These are phyloP conservation scores for Amblyraja radiata DNA, from an alignment of 2,797 vertebrate species.

Conservation along the genomic window DNA sequence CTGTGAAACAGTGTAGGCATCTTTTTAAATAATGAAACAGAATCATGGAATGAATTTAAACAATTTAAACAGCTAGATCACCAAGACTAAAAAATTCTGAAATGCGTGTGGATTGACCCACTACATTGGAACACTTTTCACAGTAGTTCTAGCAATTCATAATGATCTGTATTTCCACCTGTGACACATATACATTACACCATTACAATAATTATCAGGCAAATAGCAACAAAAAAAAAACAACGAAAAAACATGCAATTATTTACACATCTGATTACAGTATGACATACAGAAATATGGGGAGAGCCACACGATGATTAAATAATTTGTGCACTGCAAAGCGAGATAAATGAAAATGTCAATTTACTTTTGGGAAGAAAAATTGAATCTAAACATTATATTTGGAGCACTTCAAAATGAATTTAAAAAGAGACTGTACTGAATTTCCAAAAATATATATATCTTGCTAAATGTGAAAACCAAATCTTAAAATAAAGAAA, in stretches of 20 bases:
- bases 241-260: background rate
- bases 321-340: constrained; percentile 34
- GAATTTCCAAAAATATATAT: background rate
- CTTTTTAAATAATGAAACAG: constrained; percentile 19
- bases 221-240: constrained; percentile 15
- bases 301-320: background rate
- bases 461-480: background rate
- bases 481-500: background rate
- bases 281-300: background rate
- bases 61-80: constrained; percentile 21
- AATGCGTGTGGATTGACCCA: constrained; percentile 27
- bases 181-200: background rate
- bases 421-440: background rate
- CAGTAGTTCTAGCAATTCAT: constrained; percentile 30
- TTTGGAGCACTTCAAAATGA: background rate
- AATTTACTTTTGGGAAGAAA: background rate
- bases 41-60: constrained; percentile 35
- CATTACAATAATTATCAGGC: constrained; percentile 32
- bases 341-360: background rate
- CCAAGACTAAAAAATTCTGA: constrained; percentile 10
- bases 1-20: constrained; percentile 34
- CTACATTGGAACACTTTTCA: constrained; percentile 22
- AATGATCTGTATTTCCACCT: constrained; percentile 28
- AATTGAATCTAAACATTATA: background rate
- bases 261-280: constrained; percentile 31